Conservation (phyloP, 2,797 vertebrate species). For the Microchirus variegatus region DNA sequence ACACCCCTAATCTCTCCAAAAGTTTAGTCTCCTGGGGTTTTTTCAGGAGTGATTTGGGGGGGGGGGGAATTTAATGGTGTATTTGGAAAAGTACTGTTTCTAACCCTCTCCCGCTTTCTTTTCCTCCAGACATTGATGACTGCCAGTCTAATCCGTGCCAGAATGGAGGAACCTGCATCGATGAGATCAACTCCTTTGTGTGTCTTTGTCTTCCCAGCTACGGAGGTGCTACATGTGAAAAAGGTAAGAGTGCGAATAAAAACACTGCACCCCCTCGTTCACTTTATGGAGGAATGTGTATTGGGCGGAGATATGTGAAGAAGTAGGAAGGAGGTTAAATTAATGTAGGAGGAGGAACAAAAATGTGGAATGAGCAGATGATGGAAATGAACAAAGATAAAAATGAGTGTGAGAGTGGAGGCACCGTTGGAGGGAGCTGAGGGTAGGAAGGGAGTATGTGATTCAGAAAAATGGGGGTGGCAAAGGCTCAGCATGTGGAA, state of each 20-base stretch:
- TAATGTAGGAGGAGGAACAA: constrained; percentile 14
- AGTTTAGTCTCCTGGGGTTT: constrained; percentile 51
- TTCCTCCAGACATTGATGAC: constrained; percentile 90
- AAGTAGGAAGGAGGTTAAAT: neutral
- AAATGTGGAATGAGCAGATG: neutral
- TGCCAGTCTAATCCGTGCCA: constrained; percentile 94
- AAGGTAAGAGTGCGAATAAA: constrained; percentile 80
- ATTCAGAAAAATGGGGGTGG: constrained; percentile 12
- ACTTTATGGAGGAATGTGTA: neutral
- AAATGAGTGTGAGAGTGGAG: constrained; percentile 17
- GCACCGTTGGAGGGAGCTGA: neutral
- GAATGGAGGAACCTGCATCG: constrained; percentile 96
- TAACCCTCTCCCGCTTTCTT: constrained; percentile 14
- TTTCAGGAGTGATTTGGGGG: constrained; percentile 21
- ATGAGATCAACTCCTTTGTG: constrained; percentile 91
- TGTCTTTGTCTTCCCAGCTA: constrained; percentile 98
- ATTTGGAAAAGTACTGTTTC: constrained; percentile 19
- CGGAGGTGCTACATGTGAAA: constrained; percentile 91
- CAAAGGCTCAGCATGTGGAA: constrained; percentile 17
- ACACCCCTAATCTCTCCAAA: constrained; percentile 61
- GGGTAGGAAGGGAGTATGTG: constrained; percentile 6
- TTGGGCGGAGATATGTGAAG: neutral
- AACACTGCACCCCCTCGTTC: neutral
- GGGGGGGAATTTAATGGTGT: constrained; percentile 39
- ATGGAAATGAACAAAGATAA: constrained; percentile 7